Percentiles rank a stretch among this genome's conserved stretches.
Conservation (phyloP, 2,113 vertebrate genomes). For the Sialia sialis region DNA sequence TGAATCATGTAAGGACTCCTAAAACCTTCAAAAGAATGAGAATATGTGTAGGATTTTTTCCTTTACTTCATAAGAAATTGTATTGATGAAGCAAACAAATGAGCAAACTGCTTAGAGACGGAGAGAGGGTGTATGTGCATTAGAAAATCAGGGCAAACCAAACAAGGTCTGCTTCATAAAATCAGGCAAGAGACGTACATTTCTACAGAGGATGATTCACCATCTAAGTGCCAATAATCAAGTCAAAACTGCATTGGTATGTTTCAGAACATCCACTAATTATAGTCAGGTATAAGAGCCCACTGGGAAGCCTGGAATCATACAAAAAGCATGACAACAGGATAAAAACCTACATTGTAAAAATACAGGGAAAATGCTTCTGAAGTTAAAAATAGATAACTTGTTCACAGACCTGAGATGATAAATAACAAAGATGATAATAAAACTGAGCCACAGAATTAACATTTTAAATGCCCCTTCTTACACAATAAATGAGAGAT, state of each 20-base stretch:
- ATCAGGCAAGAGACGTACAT: neutral
- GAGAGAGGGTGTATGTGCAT: no score
- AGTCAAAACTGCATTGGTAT: neutral
- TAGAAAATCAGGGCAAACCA: neutral
- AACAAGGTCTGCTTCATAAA: neutral
- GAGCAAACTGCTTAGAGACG: neutral
- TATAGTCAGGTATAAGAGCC: neutral
- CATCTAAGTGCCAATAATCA: neutral
- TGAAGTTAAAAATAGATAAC: conserved; percentile 17
- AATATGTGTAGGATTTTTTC: neutral
- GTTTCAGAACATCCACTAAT: neutral
- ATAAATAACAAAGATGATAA: neutral
- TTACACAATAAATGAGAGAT: neutral
- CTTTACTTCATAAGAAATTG: neutral
- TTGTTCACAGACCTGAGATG: neutral
- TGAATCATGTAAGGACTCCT: neutral
- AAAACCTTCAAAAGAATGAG: neutral
- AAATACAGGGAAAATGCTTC: neutral
- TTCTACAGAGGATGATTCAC: neutral
- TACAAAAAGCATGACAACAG: neutral
- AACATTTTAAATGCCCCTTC: neutral
- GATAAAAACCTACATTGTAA: neutral
- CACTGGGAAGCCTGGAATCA: neutral
- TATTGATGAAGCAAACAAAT: neutral
- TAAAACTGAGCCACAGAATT: neutral